phyloP scores from a whole-genome alignment of 2,888 invertebrate species.

The Melanchra persicariae region DNA sequence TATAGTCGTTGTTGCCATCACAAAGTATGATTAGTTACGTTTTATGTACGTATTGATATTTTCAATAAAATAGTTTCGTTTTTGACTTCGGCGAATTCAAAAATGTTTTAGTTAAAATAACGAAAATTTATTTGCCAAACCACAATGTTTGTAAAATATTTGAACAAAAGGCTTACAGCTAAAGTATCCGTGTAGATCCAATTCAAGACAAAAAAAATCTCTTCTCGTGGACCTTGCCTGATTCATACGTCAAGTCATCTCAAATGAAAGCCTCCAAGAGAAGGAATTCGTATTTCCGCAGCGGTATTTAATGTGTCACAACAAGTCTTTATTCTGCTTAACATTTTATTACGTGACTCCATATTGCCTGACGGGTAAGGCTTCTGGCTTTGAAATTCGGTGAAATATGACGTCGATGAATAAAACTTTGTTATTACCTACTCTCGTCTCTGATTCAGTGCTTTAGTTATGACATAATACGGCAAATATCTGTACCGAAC shows the following conservation, averaged over 20 bases:
- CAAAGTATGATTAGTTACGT: conserved; percentile 6
- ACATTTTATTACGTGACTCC: conserved; percentile 61
- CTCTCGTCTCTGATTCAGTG: conserved; percentile 20
- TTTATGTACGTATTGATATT: neutral
- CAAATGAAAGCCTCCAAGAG: conserved; percentile 55
- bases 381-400: conserved; percentile 33
- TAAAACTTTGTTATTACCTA: conserved; percentile 44
- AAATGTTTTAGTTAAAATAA: too few species aligned
- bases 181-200: too few species aligned
- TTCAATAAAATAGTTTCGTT: too few species aligned
- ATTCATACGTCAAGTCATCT: conserved; percentile 40
- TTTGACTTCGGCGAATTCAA: too few species aligned
- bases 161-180: too few species aligned
- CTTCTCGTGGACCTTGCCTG: neutral
- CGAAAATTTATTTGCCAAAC: too few species aligned
- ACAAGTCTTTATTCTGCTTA: conserved; percentile 56
- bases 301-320: conserved; percentile 64
- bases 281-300: conserved; percentile 56
- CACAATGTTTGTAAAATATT: too few species aligned
- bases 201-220: too few species aligned
- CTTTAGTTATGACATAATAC: conserved; percentile 32
- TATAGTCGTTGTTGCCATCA: neutral
- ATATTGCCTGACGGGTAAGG: conserved; percentile 38
- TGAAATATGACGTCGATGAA: conserved; percentile 42
- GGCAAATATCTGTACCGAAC: conserved; percentile 11